Evolutionary conservation across 1,140 invertebrate species (phyloP).

Genomic region (Chlorops oryzae): DNA sequence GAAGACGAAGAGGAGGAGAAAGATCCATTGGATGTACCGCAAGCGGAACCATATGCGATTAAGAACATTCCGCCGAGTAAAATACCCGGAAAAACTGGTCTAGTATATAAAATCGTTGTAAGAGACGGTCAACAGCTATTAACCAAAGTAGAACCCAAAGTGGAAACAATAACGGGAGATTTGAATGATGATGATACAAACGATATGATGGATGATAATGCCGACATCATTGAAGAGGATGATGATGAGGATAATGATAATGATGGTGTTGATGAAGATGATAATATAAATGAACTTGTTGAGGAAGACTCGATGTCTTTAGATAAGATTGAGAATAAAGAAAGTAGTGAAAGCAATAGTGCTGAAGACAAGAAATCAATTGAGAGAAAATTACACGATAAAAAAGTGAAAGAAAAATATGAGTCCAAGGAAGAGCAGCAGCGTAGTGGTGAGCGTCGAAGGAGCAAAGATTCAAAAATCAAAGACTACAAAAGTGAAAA

Average conservation of each 20-base stretch:
- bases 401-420: slow-evolving; percentile 41
- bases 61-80: too few relatives aligned
- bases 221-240: slow-evolving; percentile 12
- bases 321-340: slow-evolving; percentile 20
- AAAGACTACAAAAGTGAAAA: slow-evolving; percentile 43
- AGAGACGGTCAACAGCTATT: slow-evolving; percentile 68
- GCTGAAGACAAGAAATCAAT: slow-evolving; percentile 11
- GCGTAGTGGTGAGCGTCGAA: slow-evolving; percentile 44
- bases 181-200: slow-evolving; percentile 19
- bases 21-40: slow-evolving; percentile 14
- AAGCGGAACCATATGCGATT: too few relatives aligned
- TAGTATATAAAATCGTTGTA: slow-evolving; percentile 62
- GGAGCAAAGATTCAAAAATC: slow-evolving; percentile 15
- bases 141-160: slow-evolving; percentile 54
- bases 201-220: slow-evolving; percentile 8
- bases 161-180: slow-evolving; percentile 16
- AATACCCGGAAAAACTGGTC: slow-evolving; percentile 33
- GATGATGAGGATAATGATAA: slow-evolving; percentile 25
- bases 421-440: too few relatives aligned
- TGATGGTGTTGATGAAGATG: slow-evolving; percentile 24
- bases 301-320: slow-evolving; percentile 21
- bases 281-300: slow-evolving; percentile 10
- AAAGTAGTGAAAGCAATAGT: slow-evolving; percentile 15
- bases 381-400: slow-evolving; percentile 18
- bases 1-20: slow-evolving; percentile 4